phyloP scores from a whole-genome alignment of 2,797 vertebrate genomes.

The Ptychobarbus kaznakovi region DNA sequence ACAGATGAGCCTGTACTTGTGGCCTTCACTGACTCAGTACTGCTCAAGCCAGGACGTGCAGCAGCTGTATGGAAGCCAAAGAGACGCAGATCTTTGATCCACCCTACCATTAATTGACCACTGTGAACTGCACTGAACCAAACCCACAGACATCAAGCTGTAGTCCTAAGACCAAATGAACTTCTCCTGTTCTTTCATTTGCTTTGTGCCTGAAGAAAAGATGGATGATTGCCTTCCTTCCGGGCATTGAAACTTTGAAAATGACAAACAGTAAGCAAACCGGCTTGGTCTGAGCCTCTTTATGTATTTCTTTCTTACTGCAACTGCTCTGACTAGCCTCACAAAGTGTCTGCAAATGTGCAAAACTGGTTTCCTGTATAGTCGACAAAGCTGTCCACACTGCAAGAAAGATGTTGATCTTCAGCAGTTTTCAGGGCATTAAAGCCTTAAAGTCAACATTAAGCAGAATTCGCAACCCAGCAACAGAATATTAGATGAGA shows the following conservation, averaged over 20 bases:
- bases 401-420: not conserved
- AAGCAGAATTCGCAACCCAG: not conserved
- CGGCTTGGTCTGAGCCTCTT: constrained; percentile 43
- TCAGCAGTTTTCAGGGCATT: not conserved
- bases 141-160: constrained; percentile 53
- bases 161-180: constrained; percentile 55
- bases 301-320: constrained; percentile 10
- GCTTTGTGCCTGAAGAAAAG: constrained; percentile 11
- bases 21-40: not conserved
- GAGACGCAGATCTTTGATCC: constrained; percentile 42
- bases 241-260: not conserved
- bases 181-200: not conserved
- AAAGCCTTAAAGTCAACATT: constrained; percentile 10
- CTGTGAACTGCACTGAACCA: constrained; percentile 61
- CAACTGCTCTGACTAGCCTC: constrained; percentile 49
- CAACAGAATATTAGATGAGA: not conserved
- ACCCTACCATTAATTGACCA: constrained; percentile 54
- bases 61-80: constrained; percentile 41
- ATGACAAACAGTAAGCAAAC: not conserved
- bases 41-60: not conserved
- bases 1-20: constrained; percentile 48
- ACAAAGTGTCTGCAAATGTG: constrained; percentile 25
- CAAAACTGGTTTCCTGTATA: not conserved
- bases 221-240: constrained; percentile 10
- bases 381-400: not conserved